Conservation (phyloP, 2,113 vertebrate genomes). For the Peucedramus taeniatus region DNA sequence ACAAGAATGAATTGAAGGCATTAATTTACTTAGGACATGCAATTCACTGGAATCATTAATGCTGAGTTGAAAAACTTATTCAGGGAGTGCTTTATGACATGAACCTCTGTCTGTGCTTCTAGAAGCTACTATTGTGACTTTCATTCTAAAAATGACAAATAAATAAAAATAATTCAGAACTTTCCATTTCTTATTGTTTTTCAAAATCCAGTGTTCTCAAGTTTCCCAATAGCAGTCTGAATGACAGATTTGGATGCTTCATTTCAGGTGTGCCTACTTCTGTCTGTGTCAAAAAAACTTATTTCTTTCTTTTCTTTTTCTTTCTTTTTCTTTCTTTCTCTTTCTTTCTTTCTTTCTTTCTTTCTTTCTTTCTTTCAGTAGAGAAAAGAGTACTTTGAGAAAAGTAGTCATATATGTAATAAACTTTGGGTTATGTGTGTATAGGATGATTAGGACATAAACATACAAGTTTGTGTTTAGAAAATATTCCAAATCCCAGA, state of each 20-base stretch:
- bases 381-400: no score
- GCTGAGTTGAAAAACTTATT: not conserved
- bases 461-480: not conserved
- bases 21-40: constrained; percentile 22
- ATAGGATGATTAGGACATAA: not conserved
- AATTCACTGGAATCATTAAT: constrained; percentile 43
- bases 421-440: not conserved
- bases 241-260: not conserved
- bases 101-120: not conserved
- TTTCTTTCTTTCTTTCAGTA: not conserved
- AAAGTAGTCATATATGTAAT: not conserved
- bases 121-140: not conserved
- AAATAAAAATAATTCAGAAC: not conserved
- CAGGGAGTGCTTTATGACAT: not conserved
- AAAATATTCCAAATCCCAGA: not conserved
- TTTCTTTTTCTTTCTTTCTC: not conserved
- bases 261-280: not conserved
- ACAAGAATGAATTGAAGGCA: constrained; percentile 14
- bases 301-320: not conserved
- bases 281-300: not conserved
- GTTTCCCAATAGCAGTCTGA: not conserved
- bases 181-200: not conserved
- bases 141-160: constrained; percentile 14
- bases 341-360: not conserved
- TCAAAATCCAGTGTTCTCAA: not conserved